Evolutionary conservation across 1,140 invertebrate genomes (phyloP).

Genomic region (Heliconius hermathena): DNA sequence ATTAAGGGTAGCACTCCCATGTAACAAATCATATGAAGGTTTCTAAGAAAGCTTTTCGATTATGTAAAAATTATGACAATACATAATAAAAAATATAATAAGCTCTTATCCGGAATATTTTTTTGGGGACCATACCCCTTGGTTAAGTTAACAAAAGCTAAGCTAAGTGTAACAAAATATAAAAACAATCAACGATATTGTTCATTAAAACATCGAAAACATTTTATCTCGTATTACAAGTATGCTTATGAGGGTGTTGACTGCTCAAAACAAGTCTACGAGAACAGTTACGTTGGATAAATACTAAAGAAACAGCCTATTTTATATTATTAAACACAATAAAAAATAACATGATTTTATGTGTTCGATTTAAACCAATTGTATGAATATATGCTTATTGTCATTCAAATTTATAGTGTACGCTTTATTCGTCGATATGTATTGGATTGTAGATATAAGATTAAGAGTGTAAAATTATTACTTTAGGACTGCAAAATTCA

Average conservation of each 20-base stretch:
- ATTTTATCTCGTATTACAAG: slow-evolving; percentile 25
- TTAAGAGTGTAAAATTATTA: no score
- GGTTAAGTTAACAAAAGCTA: no score
- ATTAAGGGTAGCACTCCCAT: no score
- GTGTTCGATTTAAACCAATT: neutral
- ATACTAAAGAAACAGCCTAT: slow-evolving; percentile 7
- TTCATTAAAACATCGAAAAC: neutral
- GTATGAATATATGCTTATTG: neutral
- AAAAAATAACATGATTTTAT: neutral
- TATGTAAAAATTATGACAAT: no score
- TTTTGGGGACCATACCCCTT: no score
- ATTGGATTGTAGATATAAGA: no score
- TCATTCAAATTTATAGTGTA: neutral
- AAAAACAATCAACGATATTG: neutral
- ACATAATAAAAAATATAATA: no score
- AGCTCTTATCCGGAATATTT: no score
- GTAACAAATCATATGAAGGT: no score
- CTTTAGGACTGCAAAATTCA: no score
- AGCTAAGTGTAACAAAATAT: no score
- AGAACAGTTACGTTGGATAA: slow-evolving; percentile 48
- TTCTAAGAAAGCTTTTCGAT: no score
- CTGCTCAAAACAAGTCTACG: slow-evolving; percentile 44
- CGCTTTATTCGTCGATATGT: neutral
- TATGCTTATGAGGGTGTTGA: slow-evolving; percentile 54
- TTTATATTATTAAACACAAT: neutral